phyloP scores from a whole-genome alignment of 2,888 invertebrate genomes.

The Lasius platythorax region DNA sequence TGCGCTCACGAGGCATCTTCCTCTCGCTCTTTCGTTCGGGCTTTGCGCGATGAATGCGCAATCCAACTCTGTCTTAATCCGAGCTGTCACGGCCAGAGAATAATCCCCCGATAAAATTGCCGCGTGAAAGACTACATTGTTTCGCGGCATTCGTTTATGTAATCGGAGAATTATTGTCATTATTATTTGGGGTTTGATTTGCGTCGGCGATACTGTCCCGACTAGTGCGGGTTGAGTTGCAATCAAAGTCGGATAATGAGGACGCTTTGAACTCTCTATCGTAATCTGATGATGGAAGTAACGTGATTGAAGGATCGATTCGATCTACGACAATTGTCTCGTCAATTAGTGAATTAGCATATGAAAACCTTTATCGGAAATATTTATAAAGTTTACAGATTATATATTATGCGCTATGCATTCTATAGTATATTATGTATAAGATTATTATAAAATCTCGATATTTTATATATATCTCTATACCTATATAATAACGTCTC shows the following conservation, averaged over 20 bases:
- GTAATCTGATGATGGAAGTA: conserved; percentile 12
- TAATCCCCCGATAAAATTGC: conserved; percentile 27
- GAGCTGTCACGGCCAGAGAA: conserved; percentile 49
- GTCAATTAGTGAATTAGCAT: conserved; percentile 5
- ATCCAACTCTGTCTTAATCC: conserved; percentile 42
- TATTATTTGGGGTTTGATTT: conserved; percentile 21
- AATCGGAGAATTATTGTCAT: conserved; percentile 34
- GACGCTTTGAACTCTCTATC: conserved; percentile 5
- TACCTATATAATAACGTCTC: not conserved
- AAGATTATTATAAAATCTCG: not conserved
- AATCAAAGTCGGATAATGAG: conserved; percentile 19
- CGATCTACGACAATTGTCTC: conserved; percentile 5
- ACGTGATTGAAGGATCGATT: conserved; percentile 3
- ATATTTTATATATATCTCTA: not conserved
- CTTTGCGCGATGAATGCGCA: conserved; percentile 34
- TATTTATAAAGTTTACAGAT: not conserved
- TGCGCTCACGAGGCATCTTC: conserved; percentile 50
- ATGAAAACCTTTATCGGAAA: not conserved
- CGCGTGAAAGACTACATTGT: conserved; percentile 34
- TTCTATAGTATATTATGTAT: not conserved
- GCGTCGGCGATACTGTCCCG: not conserved
- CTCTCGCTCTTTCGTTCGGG: conserved; percentile 22
- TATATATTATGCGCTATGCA: too few species aligned
- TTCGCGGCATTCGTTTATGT: conserved; percentile 29
- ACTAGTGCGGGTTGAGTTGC: not conserved